Conservation (phyloP, 2,113 vertebrate genomes). For the Xenopus borealis region DNA sequence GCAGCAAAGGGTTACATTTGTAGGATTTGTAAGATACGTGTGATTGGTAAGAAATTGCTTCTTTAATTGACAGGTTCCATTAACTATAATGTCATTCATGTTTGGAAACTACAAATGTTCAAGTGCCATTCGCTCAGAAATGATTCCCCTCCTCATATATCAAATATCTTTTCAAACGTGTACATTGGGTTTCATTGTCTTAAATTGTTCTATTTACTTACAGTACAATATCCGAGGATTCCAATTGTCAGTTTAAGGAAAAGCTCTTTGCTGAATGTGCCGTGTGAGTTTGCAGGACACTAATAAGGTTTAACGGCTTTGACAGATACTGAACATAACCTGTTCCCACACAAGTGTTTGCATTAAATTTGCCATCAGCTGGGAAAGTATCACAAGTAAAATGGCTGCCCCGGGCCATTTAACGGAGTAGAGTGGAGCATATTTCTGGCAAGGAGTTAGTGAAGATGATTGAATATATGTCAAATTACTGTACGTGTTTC, state of each 20-base stretch:
- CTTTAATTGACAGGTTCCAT: too few relatives aligned
- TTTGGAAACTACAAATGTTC: neutral
- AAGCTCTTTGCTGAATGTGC: conserved; percentile 12
- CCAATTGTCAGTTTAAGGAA: conserved; percentile 20
- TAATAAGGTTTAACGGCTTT: conserved; percentile 24
- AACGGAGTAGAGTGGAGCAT: conserved; percentile 40
- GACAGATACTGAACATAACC: conserved; percentile 22
- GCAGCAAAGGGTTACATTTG: too few relatives aligned
- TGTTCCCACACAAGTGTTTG: conserved; percentile 12
- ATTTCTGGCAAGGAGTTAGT: conserved; percentile 49
- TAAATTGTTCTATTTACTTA: conserved; percentile 2
- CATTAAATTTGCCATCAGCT: conserved; percentile 37
- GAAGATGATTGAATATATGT: conserved; percentile 51
- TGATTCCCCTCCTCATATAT: neutral
- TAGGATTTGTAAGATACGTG: too few relatives aligned
- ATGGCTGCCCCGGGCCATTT: conserved; percentile 41
- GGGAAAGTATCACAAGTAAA: conserved; percentile 35
- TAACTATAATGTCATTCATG: too few relatives aligned
- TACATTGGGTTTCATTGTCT: neutral
- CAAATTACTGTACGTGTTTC: conserved; percentile 47
- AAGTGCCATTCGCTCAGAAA: neutral
- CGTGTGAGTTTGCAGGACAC: conserved; percentile 3
- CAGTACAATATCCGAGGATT: conserved; percentile 27
- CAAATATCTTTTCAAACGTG: neutral
- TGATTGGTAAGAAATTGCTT: too few relatives aligned